These are phyloP conservation scores for Bicyclus anynana DNA, from an alignment of 1,140 invertebrate species.

Conservation along the genomic window DNA sequence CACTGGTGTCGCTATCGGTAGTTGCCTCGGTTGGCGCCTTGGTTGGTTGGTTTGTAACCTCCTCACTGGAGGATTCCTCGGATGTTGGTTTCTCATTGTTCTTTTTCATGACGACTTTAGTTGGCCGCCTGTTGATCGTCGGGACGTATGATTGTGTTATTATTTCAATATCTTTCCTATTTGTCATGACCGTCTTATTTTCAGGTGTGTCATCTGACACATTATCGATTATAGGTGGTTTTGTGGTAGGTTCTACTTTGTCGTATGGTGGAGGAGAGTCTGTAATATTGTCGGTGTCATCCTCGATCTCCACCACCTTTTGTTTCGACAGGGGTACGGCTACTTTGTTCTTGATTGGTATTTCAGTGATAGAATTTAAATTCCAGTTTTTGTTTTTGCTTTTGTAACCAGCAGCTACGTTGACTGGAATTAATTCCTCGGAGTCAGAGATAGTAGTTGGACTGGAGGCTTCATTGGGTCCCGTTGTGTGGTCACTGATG, in stretches of 20 bases:
- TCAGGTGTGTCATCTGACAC: slow-evolving; percentile 44
- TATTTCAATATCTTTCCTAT: slow-evolving; percentile 67
- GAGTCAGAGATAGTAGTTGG: slow-evolving; percentile 54
- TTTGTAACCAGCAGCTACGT: slow-evolving; percentile 54
- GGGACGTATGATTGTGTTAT: slow-evolving; percentile 65
- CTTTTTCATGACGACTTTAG: slow-evolving; percentile 59
- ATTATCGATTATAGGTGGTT: slow-evolving; percentile 59
- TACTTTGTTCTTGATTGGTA: slow-evolving; percentile 51
- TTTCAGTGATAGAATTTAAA: slow-evolving; percentile 63
- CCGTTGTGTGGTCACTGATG: slow-evolving; percentile 63
- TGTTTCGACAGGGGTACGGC: slow-evolving; percentile 36
- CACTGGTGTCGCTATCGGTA: slow-evolving; percentile 12
- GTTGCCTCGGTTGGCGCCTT: slow-evolving; percentile 24
- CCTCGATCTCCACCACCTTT: slow-evolving; percentile 61
- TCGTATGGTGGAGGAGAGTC: slow-evolving; percentile 60
- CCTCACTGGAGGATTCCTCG: slow-evolving; percentile 22
- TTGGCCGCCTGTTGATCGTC: slow-evolving; percentile 52
- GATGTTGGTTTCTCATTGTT: slow-evolving; percentile 36
- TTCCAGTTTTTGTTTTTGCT: slow-evolving; percentile 68
- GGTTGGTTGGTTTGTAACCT: too few species aligned
- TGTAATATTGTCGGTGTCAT: slow-evolving; percentile 55
- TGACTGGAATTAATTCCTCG: slow-evolving; percentile 65
- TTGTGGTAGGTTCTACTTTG: slow-evolving; percentile 64
- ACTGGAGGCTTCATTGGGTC: slow-evolving; percentile 24
- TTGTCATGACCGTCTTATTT: slow-evolving; percentile 45